Evolutionary conservation across 2,797 vertebrate species (phyloP).

Genomic region (Melanotaenia trifasciata): DNA sequence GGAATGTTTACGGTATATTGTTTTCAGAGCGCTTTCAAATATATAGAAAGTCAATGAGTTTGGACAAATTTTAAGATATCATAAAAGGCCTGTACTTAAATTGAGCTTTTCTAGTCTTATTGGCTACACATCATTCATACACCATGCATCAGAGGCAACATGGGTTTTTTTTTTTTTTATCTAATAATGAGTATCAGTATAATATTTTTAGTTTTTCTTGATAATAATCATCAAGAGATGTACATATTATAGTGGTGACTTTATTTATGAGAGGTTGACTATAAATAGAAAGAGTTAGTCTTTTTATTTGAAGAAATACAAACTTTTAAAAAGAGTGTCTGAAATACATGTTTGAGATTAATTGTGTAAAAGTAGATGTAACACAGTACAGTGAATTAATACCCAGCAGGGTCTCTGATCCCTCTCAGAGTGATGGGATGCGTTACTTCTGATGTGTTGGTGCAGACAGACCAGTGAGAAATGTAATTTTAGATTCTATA

Average conservation of each 20-base stretch:
- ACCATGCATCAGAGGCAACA: too few relatives aligned
- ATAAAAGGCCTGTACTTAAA: too few relatives aligned
- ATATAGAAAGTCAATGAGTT: not conserved
- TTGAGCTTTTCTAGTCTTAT: too few relatives aligned
- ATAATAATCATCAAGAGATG: not conserved
- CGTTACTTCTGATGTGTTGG: not conserved
- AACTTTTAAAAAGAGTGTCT: constrained; percentile 30
- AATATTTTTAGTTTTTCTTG: not conserved
- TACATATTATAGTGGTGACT: too few relatives aligned
- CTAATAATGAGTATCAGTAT: not conserved
- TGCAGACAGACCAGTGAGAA: not conserved
- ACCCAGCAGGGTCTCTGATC: too few relatives aligned
- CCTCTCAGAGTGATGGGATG: too few relatives aligned
- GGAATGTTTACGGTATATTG: not conserved
- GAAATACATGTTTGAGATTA: constrained; percentile 31
- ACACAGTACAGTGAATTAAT: not conserved
- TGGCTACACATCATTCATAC: too few relatives aligned
- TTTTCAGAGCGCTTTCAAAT: not conserved
- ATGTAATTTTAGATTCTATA: not conserved
- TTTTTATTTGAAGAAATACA: not conserved
- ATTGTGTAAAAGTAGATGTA: constrained; percentile 28
- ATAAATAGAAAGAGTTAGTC: not conserved
- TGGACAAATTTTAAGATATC: not conserved
- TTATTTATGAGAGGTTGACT: not conserved
- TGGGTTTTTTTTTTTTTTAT: not conserved